A percentile compares a stretch with the other conserved stretches of the same genome.
Conservation (phyloP, 2,113 vertebrate species). For the Marmota flaviventris region DNA sequence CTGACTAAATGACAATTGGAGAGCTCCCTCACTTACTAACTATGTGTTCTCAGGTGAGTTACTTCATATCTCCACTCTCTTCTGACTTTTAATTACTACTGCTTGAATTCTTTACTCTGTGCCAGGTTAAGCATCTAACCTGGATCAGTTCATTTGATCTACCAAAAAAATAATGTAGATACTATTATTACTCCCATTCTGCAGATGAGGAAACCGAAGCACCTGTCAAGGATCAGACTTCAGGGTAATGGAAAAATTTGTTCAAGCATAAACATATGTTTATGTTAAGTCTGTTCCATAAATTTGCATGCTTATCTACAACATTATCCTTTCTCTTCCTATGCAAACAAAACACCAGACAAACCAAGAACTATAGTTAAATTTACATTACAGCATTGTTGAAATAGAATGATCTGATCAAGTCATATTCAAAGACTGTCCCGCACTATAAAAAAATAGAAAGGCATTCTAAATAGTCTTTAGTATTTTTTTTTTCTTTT, state of each 20-base stretch:
- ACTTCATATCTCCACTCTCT: neutral
- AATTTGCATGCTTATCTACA: neutral
- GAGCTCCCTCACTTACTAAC: constrained; percentile 20
- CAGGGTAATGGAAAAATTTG: neutral
- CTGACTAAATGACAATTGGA: neutral
- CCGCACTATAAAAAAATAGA: neutral
- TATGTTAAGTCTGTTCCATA: neutral
- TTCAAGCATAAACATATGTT: no score
- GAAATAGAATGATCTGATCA: neutral
- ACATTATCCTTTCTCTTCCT: neutral
- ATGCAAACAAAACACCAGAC: neutral
- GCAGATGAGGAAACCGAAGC: neutral
- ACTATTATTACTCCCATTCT: neutral
- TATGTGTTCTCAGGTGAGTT: neutral
- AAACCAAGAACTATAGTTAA: neutral
- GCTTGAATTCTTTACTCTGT: neutral
- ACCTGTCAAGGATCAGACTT: neutral
- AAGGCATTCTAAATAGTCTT: neutral
- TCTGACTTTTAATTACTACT: constrained; percentile 5
- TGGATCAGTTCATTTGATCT: neutral
- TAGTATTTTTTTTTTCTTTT: neutral
- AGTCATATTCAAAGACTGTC: neutral
- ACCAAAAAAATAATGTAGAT: neutral
- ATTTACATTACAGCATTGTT: neutral
- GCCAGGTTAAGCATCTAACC: neutral